phyloP scores from a whole-genome alignment of 2,888 invertebrate genomes.

The Clanis bilineata region DNA sequence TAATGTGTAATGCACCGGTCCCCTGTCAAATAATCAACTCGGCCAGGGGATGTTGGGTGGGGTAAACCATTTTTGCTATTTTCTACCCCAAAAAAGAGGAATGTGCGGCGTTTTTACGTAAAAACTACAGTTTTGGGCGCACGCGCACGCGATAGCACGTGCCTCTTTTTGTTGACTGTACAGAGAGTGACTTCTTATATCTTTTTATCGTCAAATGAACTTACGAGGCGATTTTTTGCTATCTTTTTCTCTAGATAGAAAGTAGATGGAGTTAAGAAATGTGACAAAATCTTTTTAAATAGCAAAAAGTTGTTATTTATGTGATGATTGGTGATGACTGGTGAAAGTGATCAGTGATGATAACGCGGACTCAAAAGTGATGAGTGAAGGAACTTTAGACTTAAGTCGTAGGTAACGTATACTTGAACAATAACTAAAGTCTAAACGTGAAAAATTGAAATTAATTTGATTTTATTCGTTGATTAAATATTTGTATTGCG shows the following conservation, averaged over 20 bases:
- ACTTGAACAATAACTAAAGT: background rate
- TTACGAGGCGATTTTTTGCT: too few relatives aligned
- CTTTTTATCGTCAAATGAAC: background rate
- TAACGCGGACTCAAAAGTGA: slow-evolving; percentile 48
- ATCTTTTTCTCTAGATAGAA: too few relatives aligned
- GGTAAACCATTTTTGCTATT: slow-evolving; percentile 72
- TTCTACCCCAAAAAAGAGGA: slow-evolving; percentile 71
- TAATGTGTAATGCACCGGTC: slow-evolving; percentile 69
- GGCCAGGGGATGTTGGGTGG: slow-evolving; percentile 61
- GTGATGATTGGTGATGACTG: slow-evolving; percentile 16
- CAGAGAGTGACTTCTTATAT: background rate
- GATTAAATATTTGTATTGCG: too few relatives aligned
- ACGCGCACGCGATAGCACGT: slow-evolving; percentile 69
- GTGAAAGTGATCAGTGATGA: slow-evolving; percentile 37
- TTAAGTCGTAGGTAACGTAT: slow-evolving; percentile 52
- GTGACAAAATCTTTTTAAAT: background rate
- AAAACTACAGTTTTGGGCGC: slow-evolving; percentile 75
- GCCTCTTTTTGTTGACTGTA: slow-evolving; percentile 30
- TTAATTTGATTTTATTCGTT: too few relatives aligned
- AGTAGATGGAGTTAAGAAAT: too few relatives aligned
- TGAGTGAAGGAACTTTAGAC: slow-evolving; percentile 52
- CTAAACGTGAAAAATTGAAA: too few relatives aligned
- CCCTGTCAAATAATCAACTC: slow-evolving; percentile 62
- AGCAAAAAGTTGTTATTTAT: background rate
- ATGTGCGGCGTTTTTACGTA: slow-evolving; percentile 72